A percentile compares a stretch with the other conserved stretches of the same genome.
phyloP scores from a whole-genome alignment of 1,140 invertebrate genomes.

The Neodiprion pinetum region DNA sequence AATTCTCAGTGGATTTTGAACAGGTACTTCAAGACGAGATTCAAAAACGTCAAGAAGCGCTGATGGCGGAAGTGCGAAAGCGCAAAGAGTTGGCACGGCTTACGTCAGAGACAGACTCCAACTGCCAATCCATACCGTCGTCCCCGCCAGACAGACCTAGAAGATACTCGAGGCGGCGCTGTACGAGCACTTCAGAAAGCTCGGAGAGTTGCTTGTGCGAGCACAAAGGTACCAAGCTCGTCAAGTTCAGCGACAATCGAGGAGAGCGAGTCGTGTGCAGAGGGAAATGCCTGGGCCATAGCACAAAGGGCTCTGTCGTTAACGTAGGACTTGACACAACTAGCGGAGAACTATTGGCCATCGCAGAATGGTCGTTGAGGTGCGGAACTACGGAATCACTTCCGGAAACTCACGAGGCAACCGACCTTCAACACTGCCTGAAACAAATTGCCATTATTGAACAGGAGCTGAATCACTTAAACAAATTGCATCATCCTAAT shows the following conservation, averaged over 20 bases:
- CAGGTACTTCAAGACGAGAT: slow-evolving; percentile 75
- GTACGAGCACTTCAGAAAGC: slow-evolving; percentile 53
- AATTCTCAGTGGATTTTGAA: background rate
- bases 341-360: slow-evolving; percentile 71
- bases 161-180: slow-evolving; percentile 46
- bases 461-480: slow-evolving; percentile 73
- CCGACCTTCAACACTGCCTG: slow-evolving; percentile 56
- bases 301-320: slow-evolving; percentile 70
- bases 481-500: slow-evolving; percentile 74
- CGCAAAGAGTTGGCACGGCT: slow-evolving; percentile 48
- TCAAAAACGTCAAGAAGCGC: slow-evolving; percentile 69
- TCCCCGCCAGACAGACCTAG: slow-evolving; percentile 48
- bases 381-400: slow-evolving; percentile 34
- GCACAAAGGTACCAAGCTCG: slow-evolving; percentile 59
- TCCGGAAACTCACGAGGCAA: slow-evolving; percentile 39
- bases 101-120: slow-evolving; percentile 36
- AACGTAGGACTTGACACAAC: slow-evolving; percentile 73
- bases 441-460: slow-evolving; percentile 72
- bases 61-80: slow-evolving; percentile 67
- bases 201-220: slow-evolving; percentile 61
- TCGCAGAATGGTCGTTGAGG: slow-evolving; percentile 76
- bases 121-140: slow-evolving; percentile 50
- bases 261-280: slow-evolving; percentile 63
- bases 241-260: slow-evolving; percentile 64
- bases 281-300: slow-evolving; percentile 70